These are phyloP conservation scores for Pollimyrus isidori DNA, from an alignment of 2,113 vertebrate species.

Conservation along the genomic window DNA sequence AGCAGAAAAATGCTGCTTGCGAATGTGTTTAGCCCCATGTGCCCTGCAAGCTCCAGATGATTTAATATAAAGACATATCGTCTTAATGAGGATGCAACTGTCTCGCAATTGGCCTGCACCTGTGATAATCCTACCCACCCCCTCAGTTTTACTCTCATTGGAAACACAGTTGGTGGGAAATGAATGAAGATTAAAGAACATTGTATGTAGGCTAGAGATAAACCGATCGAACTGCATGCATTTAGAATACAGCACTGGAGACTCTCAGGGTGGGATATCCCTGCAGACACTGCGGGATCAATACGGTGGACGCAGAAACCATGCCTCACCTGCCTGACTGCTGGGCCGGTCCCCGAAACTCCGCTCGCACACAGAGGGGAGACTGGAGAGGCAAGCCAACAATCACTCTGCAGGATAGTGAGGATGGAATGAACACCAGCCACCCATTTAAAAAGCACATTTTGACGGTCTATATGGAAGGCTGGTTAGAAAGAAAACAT, in stretches of 20 bases:
- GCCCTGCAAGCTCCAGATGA: neutral
- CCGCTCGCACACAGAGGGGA: neutral
- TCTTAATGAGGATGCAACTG: neutral
- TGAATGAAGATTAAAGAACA: neutral
- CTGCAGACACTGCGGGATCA: neutral
- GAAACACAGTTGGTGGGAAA: neutral
- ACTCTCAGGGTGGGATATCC: neutral
- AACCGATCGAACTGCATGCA: neutral
- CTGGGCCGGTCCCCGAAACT: neutral
- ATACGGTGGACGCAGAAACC: neutral
- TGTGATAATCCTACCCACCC: neutral
- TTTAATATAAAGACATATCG: neutral
- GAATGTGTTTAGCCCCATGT: neutral
- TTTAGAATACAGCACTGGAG: neutral
- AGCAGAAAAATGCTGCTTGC: neutral
- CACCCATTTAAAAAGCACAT: neutral
- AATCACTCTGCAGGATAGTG: neutral
- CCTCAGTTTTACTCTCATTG: neutral
- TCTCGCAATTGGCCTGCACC: neutral
- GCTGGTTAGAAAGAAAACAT: neutral
- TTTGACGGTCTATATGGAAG: neutral
- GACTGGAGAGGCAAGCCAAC: neutral
- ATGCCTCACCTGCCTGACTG: neutral
- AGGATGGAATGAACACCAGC: neutral
- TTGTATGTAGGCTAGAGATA: neutral